These are phyloP conservation scores for Takifugu rubripes DNA, from an alignment of 2,797 vertebrate genomes.

Conservation along the genomic window DNA sequence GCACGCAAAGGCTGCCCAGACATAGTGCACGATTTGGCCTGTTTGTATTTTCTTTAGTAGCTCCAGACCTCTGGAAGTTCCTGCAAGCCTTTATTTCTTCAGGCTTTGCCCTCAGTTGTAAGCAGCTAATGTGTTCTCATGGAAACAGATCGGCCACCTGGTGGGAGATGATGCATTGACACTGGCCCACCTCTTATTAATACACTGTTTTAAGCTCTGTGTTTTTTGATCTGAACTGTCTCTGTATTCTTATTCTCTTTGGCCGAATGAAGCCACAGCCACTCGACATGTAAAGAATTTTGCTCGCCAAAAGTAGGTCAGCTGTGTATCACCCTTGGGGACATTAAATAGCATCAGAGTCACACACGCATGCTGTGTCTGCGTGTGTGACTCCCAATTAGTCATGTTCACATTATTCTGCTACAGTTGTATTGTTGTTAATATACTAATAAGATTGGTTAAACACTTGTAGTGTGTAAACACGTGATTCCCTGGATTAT, in stretches of 20 bases:
- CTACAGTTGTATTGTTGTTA: not conserved
- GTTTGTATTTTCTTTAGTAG: conserved; percentile 54
- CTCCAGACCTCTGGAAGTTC: conserved; percentile 40
- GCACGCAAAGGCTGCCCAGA: conserved; percentile 20
- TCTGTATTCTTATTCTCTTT: conserved; percentile 23
- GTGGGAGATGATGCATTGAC: conserved; percentile 17
- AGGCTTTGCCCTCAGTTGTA: conserved; percentile 27
- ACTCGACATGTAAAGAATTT: conserved; percentile 66
- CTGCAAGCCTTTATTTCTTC: conserved; percentile 38
- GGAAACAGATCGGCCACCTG: conserved; percentile 28
- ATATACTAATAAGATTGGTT: no score
- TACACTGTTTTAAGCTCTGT: conserved; percentile 7
- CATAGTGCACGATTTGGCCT: conserved; percentile 45
- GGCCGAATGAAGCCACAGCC: conserved; percentile 46
- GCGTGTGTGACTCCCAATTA: conserved; percentile 58
- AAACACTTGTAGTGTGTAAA: no score
- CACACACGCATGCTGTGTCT: conserved; percentile 55
- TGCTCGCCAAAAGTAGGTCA: conserved; percentile 77
- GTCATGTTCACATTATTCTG: conserved; percentile 34
- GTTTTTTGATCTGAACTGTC: conserved; percentile 36
- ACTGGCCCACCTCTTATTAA: conserved; percentile 10
- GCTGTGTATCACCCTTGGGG: conserved; percentile 69
- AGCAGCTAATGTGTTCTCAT: conserved; percentile 27
- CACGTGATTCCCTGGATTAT: not conserved
- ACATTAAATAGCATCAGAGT: conserved; percentile 62